Evolutionary conservation across 1,140 invertebrate species (phyloP).

Genomic region (Bombus fervidus): DNA sequence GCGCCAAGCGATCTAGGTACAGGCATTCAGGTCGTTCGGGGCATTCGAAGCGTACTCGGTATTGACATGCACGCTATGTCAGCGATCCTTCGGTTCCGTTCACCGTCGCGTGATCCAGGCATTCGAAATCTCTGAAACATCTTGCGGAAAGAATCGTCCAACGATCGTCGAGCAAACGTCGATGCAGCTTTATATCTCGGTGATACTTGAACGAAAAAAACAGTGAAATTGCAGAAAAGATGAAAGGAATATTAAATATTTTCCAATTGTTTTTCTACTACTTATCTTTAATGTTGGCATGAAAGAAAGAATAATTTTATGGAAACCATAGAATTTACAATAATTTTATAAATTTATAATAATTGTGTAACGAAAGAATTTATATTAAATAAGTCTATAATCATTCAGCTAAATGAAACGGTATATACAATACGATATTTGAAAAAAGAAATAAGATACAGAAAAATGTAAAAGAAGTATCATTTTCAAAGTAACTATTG

Average conservation of each 20-base stretch:
- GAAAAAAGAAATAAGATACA: no score
- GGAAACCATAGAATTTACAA: not conserved
- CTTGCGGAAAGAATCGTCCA: not conserved
- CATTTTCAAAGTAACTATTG: no score
- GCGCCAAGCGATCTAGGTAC: slow-evolving; percentile 10
- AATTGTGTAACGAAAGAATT: no score
- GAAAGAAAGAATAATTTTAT: not conserved
- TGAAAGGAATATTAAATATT: not conserved
- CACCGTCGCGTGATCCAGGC: slow-evolving; percentile 28
- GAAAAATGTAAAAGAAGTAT: no score
- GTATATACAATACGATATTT: no score
- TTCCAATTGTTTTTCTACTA: not conserved
- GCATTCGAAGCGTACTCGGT: slow-evolving; percentile 33
- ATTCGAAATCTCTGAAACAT: slow-evolving; percentile 41
- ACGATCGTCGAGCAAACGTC: not conserved
- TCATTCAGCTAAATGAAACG: no score
- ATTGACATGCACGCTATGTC: slow-evolving; percentile 44
- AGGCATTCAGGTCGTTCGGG: slow-evolving; percentile 32
- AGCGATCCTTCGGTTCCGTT: slow-evolving; percentile 42
- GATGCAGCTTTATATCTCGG: no score
- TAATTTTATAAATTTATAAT: no score
- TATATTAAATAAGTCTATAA: no score
- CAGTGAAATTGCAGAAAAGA: not conserved
- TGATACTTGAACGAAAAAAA: not conserved
- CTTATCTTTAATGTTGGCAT: not conserved